These are phyloP conservation scores for Lissonota sp. DNA, from an alignment of 2,888 invertebrate genomes.

Conservation along the genomic window DNA sequence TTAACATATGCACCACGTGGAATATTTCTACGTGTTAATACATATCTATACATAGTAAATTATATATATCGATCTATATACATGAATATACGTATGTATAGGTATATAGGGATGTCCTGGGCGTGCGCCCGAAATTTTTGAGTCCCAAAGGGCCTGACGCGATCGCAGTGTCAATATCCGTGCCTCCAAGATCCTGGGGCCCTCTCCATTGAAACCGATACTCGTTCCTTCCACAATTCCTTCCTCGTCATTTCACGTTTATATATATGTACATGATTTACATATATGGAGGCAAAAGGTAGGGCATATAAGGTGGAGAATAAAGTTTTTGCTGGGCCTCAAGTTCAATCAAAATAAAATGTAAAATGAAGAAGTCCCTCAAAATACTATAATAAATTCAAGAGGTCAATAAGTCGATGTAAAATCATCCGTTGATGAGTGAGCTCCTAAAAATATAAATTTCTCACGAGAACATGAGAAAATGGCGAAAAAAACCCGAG, in stretches of 20 bases:
- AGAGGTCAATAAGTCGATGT: too few relatives aligned
- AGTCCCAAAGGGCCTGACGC: conserved; percentile 58
- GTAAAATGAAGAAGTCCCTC: too few relatives aligned
- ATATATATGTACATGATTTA: background rate
- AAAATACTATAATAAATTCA: background rate
- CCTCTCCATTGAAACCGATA: conserved; percentile 78
- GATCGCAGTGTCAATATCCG: conserved; percentile 68
- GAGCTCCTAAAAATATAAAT: too few relatives aligned
- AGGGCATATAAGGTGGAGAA: background rate
- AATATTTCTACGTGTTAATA: conserved; percentile 24
- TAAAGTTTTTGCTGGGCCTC: background rate
- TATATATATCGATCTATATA: background rate
- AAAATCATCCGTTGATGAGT: too few relatives aligned
- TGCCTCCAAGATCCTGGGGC: conserved; percentile 33
- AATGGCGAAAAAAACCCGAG: too few relatives aligned
- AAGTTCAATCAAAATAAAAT: conserved; percentile 18
- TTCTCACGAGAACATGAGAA: too few relatives aligned
- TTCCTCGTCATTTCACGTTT: conserved; percentile 10
- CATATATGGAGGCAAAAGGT: background rate
- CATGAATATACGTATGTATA: conserved; percentile 5
- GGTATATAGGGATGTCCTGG: conserved; percentile 7
- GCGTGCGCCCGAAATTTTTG: conserved; percentile 42
- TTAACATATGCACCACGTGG: background rate
- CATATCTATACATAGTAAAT: conserved; percentile 21
- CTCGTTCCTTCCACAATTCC: conserved; percentile 66